Base-by-base conservation (phyloP, 2,797 vertebrate species). In the Sebastes taczanowskii region DNA sequence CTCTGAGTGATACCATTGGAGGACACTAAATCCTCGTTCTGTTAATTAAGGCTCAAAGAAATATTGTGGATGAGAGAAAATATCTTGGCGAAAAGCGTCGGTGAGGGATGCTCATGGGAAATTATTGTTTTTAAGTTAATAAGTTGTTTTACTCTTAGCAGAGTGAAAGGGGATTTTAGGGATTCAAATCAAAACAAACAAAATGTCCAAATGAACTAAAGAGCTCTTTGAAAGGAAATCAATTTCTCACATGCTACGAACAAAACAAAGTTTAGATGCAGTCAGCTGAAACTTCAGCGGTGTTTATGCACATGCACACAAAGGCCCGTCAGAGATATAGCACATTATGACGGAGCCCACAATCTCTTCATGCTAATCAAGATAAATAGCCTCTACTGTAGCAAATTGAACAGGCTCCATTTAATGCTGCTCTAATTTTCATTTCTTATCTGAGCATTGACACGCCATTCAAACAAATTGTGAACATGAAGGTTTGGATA, bases 71-170 rank as follows among this genome's bases (percentile, higher is more conserved):
- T 83, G 80, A 79, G 82, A 87, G 81, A 84, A 89, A 85, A 87
- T 73, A 74, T 88, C 74, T 88, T 90, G 86, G 90, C 90, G 79
- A 78, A 86, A 90, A 74, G 75, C 78, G 67, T 73, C 52, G 5
- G 64, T 14, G 76, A 71, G 70, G 62, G 78, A 89, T 82, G 80
- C 92, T 91, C 90, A 66, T 74, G 91, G 92, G 92, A 94, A 93
- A 94, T 92, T 86, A 92, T 91, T 93, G 89, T 92, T 94, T 92
- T 92, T 92, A 89, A 94, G 80, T 91, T 88, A 92, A 91, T 93
- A 92, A 85, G 78, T 91, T 93, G 81, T 92, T 91, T 91, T 88
- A 89, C 83, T 91, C 89, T 88, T 83, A 87, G 89, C 83, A 72
- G 88, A 90, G 87, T 69, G 85, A 90, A 86, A 32, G 55, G 80